Evolutionary conservation across 2,113 vertebrate genomes (phyloP).

Genomic region (Picathartes gymnocephalus): DNA sequence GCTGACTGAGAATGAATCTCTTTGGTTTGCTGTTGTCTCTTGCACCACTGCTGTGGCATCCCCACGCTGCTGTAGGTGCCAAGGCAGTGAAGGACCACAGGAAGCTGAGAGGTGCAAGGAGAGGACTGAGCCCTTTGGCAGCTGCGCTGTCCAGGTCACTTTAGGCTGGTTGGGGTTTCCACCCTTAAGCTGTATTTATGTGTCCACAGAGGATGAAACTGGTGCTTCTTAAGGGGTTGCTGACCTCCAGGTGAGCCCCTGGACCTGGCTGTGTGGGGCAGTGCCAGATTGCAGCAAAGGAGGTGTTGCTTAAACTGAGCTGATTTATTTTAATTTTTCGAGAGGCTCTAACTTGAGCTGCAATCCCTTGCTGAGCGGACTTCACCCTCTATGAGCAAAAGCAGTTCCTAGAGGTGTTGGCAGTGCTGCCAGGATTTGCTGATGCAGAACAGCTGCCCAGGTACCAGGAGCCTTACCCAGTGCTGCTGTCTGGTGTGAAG

Average conservation of each 20-base stretch:
- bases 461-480: not conserved
- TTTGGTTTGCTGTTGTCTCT: not conserved
- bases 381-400: not conserved
- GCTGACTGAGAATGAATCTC: not conserved
- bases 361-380: not conserved
- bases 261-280: not conserved
- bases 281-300: not conserved
- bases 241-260: not conserved
- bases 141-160: not conserved
- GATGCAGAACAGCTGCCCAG: not conserved
- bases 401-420: not conserved
- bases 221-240: not conserved
- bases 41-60: not conserved
- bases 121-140: not conserved
- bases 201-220: not conserved
- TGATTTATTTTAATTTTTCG: not conserved
- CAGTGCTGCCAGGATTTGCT: not conserved
- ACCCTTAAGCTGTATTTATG: not conserved
- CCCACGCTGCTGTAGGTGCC: fast-evolving
- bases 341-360: not conserved
- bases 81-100: not conserved
- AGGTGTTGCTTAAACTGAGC: not conserved
- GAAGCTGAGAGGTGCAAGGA: not conserved
- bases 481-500: not conserved
- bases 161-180: not conserved